Conservation (phyloP, 2,113 vertebrate genomes). For the Paracanthobrama guichenoti region DNA sequence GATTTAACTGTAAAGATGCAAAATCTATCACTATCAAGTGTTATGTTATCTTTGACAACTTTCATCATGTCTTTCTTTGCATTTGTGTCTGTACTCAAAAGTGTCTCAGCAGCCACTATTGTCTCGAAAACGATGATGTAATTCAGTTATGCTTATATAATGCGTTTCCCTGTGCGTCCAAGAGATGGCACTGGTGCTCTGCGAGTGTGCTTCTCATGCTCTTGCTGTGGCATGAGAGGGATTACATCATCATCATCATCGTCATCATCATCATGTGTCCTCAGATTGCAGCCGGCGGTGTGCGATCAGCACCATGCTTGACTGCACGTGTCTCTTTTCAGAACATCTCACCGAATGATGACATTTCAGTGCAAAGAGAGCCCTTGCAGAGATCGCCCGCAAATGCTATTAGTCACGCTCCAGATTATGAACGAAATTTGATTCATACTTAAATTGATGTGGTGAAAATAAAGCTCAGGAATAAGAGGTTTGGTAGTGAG, state of each 20-base stretch:
- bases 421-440: not conserved
- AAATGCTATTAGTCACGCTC: slow-evolving; percentile 17
- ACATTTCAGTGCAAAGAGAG: slow-evolving; percentile 4
- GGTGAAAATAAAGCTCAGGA: slow-evolving; percentile 17
- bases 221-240: slow-evolving; percentile 39
- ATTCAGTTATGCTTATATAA: slow-evolving; percentile 51
- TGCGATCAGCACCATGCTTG: not conserved
- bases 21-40: not conserved
- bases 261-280: slow-evolving; percentile 33
- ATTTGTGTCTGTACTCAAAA: not conserved
- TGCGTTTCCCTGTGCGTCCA: not conserved
- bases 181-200: slow-evolving; percentile 55
- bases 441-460: slow-evolving; percentile 14
- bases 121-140: slow-evolving; percentile 55
- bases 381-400: not conserved
- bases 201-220: not conserved
- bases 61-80: not conserved
- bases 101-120: not conserved
- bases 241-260: slow-evolving; percentile 53
- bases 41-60: not conserved
- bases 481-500: not conserved
- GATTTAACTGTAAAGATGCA: not conserved
- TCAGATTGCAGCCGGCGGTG: slow-evolving; percentile 37
- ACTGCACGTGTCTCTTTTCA: not conserved
- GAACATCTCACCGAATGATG: slow-evolving; percentile 20